Conservation (phyloP, 2,797 vertebrate genomes). For the Smutsia temminckii region DNA sequence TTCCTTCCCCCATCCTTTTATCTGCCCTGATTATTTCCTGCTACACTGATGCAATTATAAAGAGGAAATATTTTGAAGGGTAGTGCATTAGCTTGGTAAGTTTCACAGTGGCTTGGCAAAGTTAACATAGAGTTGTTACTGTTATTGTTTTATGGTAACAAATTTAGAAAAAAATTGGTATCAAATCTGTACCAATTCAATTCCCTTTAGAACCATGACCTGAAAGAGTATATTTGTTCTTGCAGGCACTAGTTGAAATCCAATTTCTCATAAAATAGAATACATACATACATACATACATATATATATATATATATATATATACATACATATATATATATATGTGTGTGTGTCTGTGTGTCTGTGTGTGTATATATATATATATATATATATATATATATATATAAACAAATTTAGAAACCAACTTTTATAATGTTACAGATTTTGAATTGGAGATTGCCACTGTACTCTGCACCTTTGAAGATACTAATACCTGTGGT, state of each 20-base stretch:
- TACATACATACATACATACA: neutral
- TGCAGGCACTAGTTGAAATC: neutral
- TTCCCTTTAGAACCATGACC: neutral
- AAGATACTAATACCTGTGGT: neutral
- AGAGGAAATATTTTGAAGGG: conserved; percentile 24
- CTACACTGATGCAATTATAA: neutral
- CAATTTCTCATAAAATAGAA: neutral
- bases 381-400: too few relatives aligned
- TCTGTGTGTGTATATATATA: too few relatives aligned
- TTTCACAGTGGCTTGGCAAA: neutral
- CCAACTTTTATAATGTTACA: neutral
- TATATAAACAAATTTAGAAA: neutral
- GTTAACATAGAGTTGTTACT: conserved; percentile 25
- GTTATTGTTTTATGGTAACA: conserved; percentile 11
- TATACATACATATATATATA: neutral
- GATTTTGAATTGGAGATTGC: neutral
- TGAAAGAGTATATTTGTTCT: neutral
- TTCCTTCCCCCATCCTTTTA: neutral
- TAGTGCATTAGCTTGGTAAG: neutral
- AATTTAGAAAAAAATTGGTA: neutral
- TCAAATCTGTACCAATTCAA: neutral
- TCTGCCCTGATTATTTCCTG: conserved; percentile 35
- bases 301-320: neutral
- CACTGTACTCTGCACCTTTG: neutral
- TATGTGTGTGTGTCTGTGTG: too few relatives aligned